Evolutionary conservation across 1,140 invertebrate genomes (phyloP).

Genomic region (Zaprionus vittiger): DNA sequence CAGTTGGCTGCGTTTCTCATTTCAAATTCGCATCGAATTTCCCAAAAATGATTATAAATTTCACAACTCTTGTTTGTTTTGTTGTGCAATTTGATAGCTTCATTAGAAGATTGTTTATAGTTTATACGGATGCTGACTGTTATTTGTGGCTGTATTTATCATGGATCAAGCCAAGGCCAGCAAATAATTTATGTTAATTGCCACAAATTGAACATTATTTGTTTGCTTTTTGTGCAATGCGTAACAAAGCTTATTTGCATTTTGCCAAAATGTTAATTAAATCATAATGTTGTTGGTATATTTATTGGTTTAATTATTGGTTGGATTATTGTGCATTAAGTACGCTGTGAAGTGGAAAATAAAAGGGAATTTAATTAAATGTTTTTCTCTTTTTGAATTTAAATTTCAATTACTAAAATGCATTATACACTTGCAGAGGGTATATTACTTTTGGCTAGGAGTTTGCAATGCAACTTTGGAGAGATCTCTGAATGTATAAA

Average conservation of each 20-base stretch:
- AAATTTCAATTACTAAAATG: not conserved
- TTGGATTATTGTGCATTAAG: not conserved
- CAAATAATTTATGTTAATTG: not conserved
- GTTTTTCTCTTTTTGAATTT: not conserved
- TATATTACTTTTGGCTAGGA: no score
- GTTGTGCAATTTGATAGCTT: conserved; percentile 31
- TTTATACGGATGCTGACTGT: not conserved
- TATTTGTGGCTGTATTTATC: not conserved
- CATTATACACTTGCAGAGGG: not conserved
- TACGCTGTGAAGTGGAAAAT: not conserved
- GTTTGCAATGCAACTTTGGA: no score
- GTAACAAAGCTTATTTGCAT: not conserved
- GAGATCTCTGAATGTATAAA: no score
- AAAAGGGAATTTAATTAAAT: not conserved
- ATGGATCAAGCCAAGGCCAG: not conserved
- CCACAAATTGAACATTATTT: not conserved
- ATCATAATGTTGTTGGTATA: not conserved
- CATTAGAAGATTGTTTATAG: conserved; percentile 3
- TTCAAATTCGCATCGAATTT: conserved; percentile 22
- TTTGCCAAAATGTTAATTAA: not conserved
- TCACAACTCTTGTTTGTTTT: conserved; percentile 1
- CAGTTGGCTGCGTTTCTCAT: conserved; percentile 3
- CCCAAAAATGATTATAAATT: conserved; percentile 13
- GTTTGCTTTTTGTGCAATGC: not conserved
- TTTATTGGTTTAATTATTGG: not conserved